Conservation (phyloP, 2,113 vertebrate species). For the Aythya baeri region DNA sequence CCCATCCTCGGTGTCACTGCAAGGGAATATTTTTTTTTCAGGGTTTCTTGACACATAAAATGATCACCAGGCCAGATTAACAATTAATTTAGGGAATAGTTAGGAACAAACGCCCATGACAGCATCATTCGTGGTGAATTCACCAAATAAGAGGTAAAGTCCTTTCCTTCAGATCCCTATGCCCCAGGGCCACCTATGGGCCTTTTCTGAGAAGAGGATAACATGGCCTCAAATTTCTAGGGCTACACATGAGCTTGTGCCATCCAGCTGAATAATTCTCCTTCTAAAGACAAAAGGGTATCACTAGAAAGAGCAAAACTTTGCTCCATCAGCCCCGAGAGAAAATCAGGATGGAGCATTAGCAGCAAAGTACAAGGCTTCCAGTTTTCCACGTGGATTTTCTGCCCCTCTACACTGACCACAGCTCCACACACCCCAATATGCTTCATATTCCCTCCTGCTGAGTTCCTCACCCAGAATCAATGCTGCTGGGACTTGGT, state of each 20-base stretch:
- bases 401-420: not conserved
- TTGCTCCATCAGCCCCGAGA: not conserved
- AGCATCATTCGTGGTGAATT: not conserved
- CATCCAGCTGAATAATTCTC: not conserved
- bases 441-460: not conserved
- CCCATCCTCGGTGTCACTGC: not conserved
- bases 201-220: not conserved
- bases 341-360: not conserved
- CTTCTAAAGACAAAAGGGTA: not conserved
- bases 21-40: not conserved
- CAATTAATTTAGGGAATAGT: not conserved
- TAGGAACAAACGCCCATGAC: not conserved
- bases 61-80: not conserved
- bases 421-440: not conserved
- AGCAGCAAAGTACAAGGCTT: not conserved
- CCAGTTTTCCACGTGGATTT: rapidly evolving
- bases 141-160: not conserved
- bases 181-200: not conserved
- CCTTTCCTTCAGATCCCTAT: not conserved
- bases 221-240: not conserved
- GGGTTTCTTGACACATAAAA: not conserved
- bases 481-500: not conserved
- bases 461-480: not conserved
- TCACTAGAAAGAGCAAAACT: not conserved
- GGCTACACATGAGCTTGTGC: not conserved